These are phyloP conservation scores for Chesias legatella DNA, from an alignment of 2,888 invertebrate species.

Conservation along the genomic window DNA sequence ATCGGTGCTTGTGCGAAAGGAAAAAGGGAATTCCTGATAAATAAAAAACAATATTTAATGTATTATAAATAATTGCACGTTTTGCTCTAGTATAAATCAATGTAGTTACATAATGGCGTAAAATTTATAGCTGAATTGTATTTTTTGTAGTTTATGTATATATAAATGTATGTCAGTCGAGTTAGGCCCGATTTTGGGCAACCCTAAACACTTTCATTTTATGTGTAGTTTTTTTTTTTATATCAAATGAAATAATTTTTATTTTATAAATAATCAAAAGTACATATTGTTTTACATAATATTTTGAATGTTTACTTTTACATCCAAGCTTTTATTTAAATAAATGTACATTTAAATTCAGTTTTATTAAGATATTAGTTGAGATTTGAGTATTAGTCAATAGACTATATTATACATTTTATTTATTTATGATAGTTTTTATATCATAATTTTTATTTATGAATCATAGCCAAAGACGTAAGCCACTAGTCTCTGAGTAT, in stretches of 20 bases:
- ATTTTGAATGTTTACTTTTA: too few relatives aligned
- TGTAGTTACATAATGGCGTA: slow-evolving; percentile 33
- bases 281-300: too few relatives aligned
- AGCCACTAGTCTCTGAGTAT: slow-evolving; percentile 68
- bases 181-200: slow-evolving; percentile 15
- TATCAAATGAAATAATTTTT: slow-evolving; percentile 7
- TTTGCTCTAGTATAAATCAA: slow-evolving; percentile 43
- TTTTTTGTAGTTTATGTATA: slow-evolving; percentile 22
- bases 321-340: too few relatives aligned
- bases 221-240: slow-evolving; percentile 9
- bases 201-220: background rate
- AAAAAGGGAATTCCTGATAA: slow-evolving; percentile 59
- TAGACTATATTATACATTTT: too few relatives aligned
- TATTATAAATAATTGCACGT: slow-evolving; percentile 42
- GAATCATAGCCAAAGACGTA: slow-evolving; percentile 71
- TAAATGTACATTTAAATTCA: too few relatives aligned
- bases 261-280: too few relatives aligned
- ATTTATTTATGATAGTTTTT: slow-evolving; percentile 11
- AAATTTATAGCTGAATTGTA: slow-evolving; percentile 23
- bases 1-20: slow-evolving; percentile 75
- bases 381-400: too few relatives aligned
- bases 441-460: slow-evolving; percentile 23
- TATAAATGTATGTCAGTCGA: slow-evolving; percentile 4
- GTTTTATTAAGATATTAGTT: too few relatives aligned
- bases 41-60: slow-evolving; percentile 31